Percentiles rank a stretch among this genome's conserved stretches.
Conservation (phyloP, 1,140 invertebrate species). For the Halyomorpha halys region DNA sequence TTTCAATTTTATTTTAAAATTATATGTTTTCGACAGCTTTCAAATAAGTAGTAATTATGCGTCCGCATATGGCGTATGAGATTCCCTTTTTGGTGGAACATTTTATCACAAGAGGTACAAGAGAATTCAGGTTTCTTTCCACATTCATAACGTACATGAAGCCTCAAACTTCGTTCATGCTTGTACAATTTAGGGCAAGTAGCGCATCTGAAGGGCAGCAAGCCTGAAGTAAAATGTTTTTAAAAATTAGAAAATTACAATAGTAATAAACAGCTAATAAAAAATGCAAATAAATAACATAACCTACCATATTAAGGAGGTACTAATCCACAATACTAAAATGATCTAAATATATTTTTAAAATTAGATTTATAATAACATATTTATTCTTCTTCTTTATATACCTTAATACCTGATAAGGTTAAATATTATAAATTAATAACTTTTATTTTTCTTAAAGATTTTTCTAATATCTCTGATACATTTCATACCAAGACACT, state of each 20-base stretch:
- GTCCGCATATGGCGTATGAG: conserved; percentile 24
- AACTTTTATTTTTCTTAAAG: too few relatives aligned
- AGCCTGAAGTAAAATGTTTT: conserved; percentile 3
- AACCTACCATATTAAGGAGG: neutral
- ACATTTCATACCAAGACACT: too few relatives aligned
- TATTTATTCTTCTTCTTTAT: too few relatives aligned
- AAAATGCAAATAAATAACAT: neutral
- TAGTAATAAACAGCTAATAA: neutral
- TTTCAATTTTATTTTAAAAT: too few relatives aligned
- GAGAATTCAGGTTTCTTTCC: conserved; percentile 43
- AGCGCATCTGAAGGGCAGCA: conserved; percentile 4
- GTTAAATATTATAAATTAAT: too few relatives aligned
- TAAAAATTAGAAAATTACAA: neutral
- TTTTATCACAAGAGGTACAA: conserved; percentile 41
- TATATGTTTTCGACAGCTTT: too few relatives aligned
- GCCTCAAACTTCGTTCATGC: conserved; percentile 41
- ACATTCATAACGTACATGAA: conserved; percentile 45
- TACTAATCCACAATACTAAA: too few relatives aligned
- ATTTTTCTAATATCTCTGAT: too few relatives aligned
- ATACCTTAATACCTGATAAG: too few relatives aligned
- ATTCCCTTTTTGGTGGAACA: conserved; percentile 41
- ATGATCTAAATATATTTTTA: too few relatives aligned
- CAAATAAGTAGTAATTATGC: too few relatives aligned
- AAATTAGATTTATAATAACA: too few relatives aligned
- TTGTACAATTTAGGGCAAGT: conserved; percentile 38